These are phyloP conservation scores for Odocoileus virginianus DNA, from an alignment of 2,113 vertebrate genomes.

Conservation along the genomic window DNA sequence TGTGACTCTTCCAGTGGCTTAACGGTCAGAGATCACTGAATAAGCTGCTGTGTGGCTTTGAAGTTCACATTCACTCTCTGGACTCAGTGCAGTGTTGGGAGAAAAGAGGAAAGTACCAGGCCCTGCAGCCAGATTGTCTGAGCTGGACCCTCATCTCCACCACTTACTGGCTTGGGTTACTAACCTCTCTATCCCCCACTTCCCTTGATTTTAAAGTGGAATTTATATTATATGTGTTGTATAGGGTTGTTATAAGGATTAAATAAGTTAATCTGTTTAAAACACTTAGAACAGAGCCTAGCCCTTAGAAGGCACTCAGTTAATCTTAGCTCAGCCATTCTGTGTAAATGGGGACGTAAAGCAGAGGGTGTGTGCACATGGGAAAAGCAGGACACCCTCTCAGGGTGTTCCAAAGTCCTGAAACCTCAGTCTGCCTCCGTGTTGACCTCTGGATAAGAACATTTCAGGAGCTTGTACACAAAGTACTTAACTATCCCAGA, in stretches of 20 bases:
- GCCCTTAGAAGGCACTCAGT: not conserved
- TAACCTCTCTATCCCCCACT: not conserved
- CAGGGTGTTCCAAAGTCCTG: not conserved
- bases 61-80: not conserved
- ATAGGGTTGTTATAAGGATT: not conserved
- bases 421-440: not conserved
- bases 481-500: not conserved
- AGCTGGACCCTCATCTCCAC: not conserved
- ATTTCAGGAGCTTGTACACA: not conserved
- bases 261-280: not conserved
- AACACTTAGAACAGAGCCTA: not conserved
- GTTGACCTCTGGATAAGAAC: not conserved
- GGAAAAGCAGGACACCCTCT: not conserved
- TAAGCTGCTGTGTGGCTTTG: not conserved
- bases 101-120: not conserved
- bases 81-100: not conserved
- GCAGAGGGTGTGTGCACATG: fast-evolving
- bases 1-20: not conserved
- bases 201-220: not conserved
- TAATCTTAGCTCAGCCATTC: not conserved
- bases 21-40: not conserved
- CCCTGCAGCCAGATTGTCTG: not conserved
- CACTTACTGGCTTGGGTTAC: not conserved
- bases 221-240: not conserved
- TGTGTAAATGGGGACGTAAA: not conserved